Evolutionary conservation across 2,797 vertebrate genomes (phyloP).

Genomic region (Iguana delicatissima): DNA sequence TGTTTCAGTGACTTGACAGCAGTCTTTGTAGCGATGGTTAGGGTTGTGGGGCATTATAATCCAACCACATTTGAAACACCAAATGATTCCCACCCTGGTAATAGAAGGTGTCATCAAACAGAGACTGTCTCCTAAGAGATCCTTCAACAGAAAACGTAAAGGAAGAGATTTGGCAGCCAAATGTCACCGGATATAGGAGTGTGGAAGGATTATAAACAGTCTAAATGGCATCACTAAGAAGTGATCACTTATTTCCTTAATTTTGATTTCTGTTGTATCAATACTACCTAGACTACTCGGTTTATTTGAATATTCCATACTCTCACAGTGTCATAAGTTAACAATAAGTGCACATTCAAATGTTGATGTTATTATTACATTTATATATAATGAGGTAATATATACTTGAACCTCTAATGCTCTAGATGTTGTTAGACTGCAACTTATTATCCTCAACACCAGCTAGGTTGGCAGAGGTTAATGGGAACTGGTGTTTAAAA

Average conservation of each 20-base stretch:
- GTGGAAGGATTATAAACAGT: no score
- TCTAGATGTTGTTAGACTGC: no score
- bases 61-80: no score
- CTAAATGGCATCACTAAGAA: background rate
- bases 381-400: no score
- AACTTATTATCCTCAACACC: background rate
- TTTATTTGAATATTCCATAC: background rate
- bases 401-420: no score
- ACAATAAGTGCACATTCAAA: background rate
- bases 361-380: background rate
- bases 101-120: background rate
- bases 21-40: no score
- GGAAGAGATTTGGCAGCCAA: background rate
- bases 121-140: background rate
- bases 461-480: background rate
- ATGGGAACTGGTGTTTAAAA: background rate
- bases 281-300: background rate
- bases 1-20: no score
- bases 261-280: conserved; percentile 22
- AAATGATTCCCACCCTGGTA: no score
- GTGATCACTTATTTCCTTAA: background rate
- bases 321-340: background rate
- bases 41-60: no score
- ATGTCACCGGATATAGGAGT: background rate
- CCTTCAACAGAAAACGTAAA: background rate